Conservation (phyloP, 2,888 invertebrate species). For the Stramonita haemastoma region DNA sequence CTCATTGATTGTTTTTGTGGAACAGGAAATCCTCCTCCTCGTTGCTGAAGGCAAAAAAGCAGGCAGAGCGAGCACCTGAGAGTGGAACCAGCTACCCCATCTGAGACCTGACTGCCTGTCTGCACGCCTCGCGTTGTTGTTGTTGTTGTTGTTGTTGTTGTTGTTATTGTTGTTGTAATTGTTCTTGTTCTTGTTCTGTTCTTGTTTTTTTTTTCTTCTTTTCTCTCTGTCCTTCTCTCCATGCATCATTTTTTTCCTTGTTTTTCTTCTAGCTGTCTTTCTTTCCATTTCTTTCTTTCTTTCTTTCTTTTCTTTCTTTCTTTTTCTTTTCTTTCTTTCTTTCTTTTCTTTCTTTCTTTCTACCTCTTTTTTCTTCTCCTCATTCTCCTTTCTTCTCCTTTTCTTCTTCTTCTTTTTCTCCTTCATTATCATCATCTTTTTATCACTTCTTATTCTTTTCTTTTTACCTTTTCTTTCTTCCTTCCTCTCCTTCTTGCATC, state of each 20-base stretch:
- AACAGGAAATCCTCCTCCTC: background rate
- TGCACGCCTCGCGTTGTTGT: background rate
- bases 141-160: background rate
- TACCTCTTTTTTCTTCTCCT: background rate
- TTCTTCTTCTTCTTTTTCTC: background rate
- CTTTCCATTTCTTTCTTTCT: background rate
- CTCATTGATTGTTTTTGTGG: background rate
- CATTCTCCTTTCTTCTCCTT: background rate
- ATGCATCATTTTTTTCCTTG: background rate
- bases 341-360: slow-evolving; percentile 3
- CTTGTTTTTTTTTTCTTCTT: background rate
- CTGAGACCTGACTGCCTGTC: background rate
- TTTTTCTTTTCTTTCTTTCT: background rate
- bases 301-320: background rate
- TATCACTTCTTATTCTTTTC: background rate
- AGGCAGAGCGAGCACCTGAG: background rate
- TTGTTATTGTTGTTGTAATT: background rate
- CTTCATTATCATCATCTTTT: background rate
- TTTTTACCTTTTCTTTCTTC: background rate
- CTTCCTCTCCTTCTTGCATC: background rate
- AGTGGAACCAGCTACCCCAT: background rate
- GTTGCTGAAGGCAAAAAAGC: background rate
- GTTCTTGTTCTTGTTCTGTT: background rate
- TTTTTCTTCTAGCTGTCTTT: background rate
- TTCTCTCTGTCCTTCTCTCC: background rate